These are phyloP conservation scores for Cinclus cinclus DNA, from an alignment of 2,113 vertebrate species.

Conservation along the genomic window DNA sequence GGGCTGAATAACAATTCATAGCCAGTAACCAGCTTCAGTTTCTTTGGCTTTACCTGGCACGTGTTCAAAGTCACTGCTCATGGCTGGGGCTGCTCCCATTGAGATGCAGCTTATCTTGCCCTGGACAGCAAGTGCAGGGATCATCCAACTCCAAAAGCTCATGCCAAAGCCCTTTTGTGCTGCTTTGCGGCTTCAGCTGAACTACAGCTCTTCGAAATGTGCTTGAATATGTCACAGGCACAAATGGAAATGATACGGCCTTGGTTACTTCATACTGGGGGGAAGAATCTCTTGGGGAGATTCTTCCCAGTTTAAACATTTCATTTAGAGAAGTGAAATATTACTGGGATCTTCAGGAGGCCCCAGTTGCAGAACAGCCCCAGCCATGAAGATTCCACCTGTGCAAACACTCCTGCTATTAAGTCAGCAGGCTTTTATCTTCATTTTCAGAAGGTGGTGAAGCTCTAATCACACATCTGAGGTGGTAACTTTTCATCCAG, in stretches of 20 bases:
- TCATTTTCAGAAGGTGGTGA: neutral
- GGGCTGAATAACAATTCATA: slow-evolving; percentile 52
- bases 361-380: neutral
- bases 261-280: neutral
- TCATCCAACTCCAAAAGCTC: neutral
- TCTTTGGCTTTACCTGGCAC: slow-evolving; percentile 58
- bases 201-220: neutral
- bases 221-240: neutral
- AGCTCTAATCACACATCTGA: neutral
- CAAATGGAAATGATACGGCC: neutral
- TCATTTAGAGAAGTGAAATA: neutral
- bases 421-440: neutral
- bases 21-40: slow-evolving; percentile 24
- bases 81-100: slow-evolving; percentile 9
- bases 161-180: slow-evolving; percentile 25
- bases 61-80: slow-evolving; percentile 51
- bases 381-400: neutral
- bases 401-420: neutral
- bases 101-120: slow-evolving; percentile 44
- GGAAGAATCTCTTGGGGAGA: neutral
- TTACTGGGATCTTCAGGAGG: neutral
- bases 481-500: slow-evolving; percentile 1
- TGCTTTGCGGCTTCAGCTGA: neutral
- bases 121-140: slow-evolving; percentile 2
- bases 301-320: neutral